phyloP scores from a whole-genome alignment of 2,888 invertebrate genomes.

The Callyntrura guangdongensis region DNA sequence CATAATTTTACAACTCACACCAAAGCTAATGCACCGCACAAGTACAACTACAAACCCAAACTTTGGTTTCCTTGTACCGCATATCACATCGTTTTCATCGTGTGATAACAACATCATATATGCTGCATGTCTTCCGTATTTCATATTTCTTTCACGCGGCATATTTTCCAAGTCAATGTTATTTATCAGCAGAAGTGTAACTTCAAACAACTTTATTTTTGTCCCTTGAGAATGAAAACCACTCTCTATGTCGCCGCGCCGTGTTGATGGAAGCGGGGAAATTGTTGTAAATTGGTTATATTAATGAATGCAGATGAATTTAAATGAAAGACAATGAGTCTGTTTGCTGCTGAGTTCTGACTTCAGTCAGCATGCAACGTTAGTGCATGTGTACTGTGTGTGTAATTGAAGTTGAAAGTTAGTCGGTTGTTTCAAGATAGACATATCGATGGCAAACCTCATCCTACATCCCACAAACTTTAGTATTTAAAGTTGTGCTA shows the following conservation, averaged over 20 bases:
- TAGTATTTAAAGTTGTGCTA: neutral
- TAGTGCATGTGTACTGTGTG: neutral
- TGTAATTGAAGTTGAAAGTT: neutral
- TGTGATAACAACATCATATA: no score
- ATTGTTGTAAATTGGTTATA: slow-evolving; percentile 32
- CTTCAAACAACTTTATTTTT: slow-evolving; percentile 20
- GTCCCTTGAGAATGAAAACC: slow-evolving; percentile 5
- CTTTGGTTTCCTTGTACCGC: no score
- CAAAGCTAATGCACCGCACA: slow-evolving; percentile 37
- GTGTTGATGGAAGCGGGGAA: neutral
- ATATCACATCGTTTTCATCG: no score
- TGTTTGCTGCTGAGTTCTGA: neutral
- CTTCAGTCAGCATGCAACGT: neutral
- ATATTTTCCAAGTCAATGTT: neutral
- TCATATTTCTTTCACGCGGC: neutral
- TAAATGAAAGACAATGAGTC: neutral
- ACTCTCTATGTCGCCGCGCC: neutral
- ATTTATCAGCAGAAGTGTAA: neutral
- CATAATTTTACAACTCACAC: neutral
- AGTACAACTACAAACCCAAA: no score
- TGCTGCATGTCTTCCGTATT: neutral
- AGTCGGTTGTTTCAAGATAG: neutral
- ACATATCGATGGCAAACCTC: neutral
- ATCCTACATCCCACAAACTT: neutral
- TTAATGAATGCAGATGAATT: slow-evolving; percentile 29